A percentile compares a stretch with the other conserved stretches of the same genome.
These are phyloP conservation scores for Varroa destructor DNA, from an alignment of 1,140 invertebrate species.

Conservation along the genomic window DNA sequence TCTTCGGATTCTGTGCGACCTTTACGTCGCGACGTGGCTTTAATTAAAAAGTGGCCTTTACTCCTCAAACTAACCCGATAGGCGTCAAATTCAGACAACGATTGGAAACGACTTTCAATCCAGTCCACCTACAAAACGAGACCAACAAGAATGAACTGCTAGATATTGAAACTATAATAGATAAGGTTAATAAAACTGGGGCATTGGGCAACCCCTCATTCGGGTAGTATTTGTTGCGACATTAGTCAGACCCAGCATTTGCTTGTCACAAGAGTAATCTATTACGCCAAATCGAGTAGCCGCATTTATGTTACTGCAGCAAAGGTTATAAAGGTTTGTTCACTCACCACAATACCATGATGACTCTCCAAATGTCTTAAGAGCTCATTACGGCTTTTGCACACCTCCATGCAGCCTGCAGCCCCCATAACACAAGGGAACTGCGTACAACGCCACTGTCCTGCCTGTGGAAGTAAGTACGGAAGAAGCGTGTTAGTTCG, in stretches of 20 bases:
- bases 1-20: conserved; percentile 20
- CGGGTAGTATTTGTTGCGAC: no score
- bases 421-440: conserved; percentile 16
- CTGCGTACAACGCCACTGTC: conserved; percentile 20
- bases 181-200: no score
- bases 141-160: no score
- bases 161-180: no score
- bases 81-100: not conserved
- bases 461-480: not conserved
- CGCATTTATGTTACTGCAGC: no score
- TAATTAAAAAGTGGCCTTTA: conserved; percentile 22
- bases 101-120: conserved; percentile 7
- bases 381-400: conserved; percentile 14
- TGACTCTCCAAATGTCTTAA: conserved; percentile 3
- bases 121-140: conserved; percentile 1
- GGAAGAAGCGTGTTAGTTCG: no score
- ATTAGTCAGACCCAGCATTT: no score
- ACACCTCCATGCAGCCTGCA: conserved; percentile 20
- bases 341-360: conserved; percentile 12
- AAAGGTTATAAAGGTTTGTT: no score
- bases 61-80: conserved; percentile 4
- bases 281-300: no score
- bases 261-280: no score
- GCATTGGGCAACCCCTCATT: no score
- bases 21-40: conserved; percentile 11